A percentile compares a stretch with the other conserved stretches of the same genome.
These are phyloP conservation scores for Drosophila lini DNA, from an alignment of 1,140 invertebrate species.

Conservation along the genomic window DNA sequence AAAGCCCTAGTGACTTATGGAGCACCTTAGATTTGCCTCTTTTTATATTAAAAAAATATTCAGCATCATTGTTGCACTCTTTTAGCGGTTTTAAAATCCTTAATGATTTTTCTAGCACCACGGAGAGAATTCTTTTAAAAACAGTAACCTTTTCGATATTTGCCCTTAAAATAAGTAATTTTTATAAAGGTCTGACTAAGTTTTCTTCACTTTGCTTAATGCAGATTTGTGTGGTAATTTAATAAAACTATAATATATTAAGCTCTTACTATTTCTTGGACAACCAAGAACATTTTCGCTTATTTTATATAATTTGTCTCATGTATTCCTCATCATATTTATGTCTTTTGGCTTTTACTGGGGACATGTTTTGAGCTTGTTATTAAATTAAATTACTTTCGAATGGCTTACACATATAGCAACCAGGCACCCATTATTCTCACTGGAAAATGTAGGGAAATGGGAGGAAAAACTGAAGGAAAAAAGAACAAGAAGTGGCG, in stretches of 20 bases:
- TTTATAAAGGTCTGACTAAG: not conserved
- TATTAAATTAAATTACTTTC: conserved; percentile 82
- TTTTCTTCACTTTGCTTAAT: not conserved
- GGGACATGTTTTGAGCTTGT: conserved; percentile 71
- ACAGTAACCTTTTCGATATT: too few species aligned
- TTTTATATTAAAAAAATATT: too few species aligned
- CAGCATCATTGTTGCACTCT: too few species aligned
- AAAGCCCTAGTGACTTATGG: too few species aligned
- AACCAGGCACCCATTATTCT: conserved; percentile 31
- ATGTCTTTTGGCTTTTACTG: conserved; percentile 68
- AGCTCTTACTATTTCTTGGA: not conserved
- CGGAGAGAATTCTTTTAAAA: too few species aligned
- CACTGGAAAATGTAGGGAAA: not conserved
- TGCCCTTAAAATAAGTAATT: not conserved
- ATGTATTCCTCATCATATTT: conserved; percentile 18
- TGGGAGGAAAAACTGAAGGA: not conserved
- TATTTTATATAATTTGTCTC: not conserved
- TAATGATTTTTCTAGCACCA: too few species aligned
- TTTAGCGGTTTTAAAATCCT: too few species aligned
- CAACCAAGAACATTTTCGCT: not conserved
- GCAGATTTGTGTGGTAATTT: not conserved
- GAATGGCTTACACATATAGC: conserved; percentile 64
- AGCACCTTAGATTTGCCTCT: too few species aligned
- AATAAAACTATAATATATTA: not conserved
- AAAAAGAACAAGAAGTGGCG: not conserved